Conservation (phyloP, 2,797 vertebrate species). For the Echiichthys vipera region DNA sequence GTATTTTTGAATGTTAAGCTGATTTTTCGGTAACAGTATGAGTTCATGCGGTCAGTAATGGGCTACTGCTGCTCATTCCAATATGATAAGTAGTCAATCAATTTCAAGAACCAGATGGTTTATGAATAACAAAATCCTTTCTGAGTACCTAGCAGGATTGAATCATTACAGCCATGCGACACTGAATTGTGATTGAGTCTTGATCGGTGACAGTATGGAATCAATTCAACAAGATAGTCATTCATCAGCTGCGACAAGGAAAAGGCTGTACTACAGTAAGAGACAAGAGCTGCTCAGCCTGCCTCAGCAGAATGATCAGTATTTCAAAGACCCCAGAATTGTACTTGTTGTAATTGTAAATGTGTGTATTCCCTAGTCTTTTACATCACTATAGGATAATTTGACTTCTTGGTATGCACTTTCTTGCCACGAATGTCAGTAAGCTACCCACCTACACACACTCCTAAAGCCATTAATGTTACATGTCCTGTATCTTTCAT, state of each 20-base stretch:
- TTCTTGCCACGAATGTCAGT: too few relatives aligned
- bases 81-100: constrained; percentile 3
- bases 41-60: neutral
- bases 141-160: constrained; percentile 6
- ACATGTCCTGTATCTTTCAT: too few relatives aligned
- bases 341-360: too few relatives aligned
- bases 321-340: too few relatives aligned
- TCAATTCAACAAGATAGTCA: constrained; percentile 13
- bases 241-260: constrained; percentile 10
- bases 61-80: neutral
- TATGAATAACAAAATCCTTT: constrained; percentile 6
- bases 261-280: neutral
- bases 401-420: too few relatives aligned
- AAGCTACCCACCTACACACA: too few relatives aligned
- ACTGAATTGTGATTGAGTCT: constrained; percentile 8
- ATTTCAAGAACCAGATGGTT: constrained; percentile 11
- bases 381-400: too few relatives aligned
- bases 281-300: constrained; percentile 9
- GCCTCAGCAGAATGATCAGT: too few relatives aligned
- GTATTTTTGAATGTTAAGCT: neutral
- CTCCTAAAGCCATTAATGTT: too few relatives aligned
- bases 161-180: constrained; percentile 26
- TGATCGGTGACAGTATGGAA: constrained; percentile 21
- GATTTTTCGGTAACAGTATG: constrained; percentile 4
- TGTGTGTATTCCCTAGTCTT: too few relatives aligned